phyloP scores from a whole-genome alignment of 2,797 vertebrate species.

The Prionace glauca region DNA sequence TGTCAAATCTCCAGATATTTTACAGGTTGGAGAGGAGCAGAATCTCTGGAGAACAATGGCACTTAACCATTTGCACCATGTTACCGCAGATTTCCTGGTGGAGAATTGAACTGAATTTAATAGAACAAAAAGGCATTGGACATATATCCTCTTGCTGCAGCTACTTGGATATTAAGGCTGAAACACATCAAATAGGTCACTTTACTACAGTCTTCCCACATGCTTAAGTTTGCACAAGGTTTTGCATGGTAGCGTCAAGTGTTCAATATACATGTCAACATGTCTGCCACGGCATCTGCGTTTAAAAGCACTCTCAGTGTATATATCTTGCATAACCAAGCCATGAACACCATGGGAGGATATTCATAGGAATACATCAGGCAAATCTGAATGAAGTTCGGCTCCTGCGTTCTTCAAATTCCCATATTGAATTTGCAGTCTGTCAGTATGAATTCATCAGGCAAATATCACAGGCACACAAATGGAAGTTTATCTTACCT shows the following conservation, averaged over 20 bases:
- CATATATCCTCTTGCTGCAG: neutral
- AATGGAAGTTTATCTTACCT: neutral
- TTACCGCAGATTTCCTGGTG: neutral
- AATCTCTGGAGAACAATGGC: neutral
- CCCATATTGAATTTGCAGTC: neutral
- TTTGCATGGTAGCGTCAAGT: neutral
- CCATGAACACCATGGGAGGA: neutral
- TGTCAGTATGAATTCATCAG: neutral
- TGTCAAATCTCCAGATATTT: too few species aligned
- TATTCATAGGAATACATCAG: neutral
- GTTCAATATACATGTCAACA: neutral
- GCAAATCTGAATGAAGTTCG: neutral
- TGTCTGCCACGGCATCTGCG: neutral
- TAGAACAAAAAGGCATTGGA: neutral
- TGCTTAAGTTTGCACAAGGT: neutral
- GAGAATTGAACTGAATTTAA: neutral
- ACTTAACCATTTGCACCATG: neutral
- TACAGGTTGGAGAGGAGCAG: neutral
- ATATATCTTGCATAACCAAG: neutral
- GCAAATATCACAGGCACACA: neutral
- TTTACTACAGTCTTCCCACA: neutral
- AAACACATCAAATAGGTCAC: neutral
- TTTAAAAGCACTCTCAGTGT: neutral
- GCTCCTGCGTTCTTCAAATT: neutral
- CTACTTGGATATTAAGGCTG: neutral